Base-by-base conservation (phyloP, 2,888 invertebrate genomes). In the Nematopogon swammerdamellus region DNA sequence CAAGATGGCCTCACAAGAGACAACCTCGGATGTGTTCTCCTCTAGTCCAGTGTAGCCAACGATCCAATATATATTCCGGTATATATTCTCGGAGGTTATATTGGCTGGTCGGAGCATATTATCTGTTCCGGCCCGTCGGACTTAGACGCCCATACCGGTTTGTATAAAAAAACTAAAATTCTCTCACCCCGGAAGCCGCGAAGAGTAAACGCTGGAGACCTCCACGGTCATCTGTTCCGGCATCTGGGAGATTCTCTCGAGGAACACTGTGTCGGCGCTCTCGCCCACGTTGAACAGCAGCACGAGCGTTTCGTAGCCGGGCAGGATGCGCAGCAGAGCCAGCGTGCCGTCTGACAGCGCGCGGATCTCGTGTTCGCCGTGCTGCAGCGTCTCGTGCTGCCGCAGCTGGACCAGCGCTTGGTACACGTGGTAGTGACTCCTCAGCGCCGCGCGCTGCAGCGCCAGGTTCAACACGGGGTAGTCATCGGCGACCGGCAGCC, bases 401-500 rank as follows among this genome's bases (percentile, higher is more conserved):
- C 85, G 82, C 0, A 85, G 63, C 1, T 63, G 58, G 1, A 77
- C 72, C 50, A 87, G 58, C 0, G 65, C 64, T 59, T 84, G 82
- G 57, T 85, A 87, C 0, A 86, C 70, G n/a, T 69, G 18, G 52
- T 75, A 81, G 53, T 86, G 81, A 45, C 86, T 86, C 2, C 72
- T 65, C 0, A 54, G 50, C 2, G 75, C 70, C 1, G 59, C 59
- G 44, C 80, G 81, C 57, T 88, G 83, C 1, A 65, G 72, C 44
- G 66, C 74, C 29, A 85, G 73, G 63, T 90, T 90, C 10, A 84
- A 62, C 8, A 68, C 72, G 53, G 56, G 58, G 59, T 82, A 88
- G 60, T 88, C 85, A 0, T 77, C 63, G 52, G 86, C 80, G 1
- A 90, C 77, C 0, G 89, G 89, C 6, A 90, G 62, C 89, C 90